phyloP scores from a whole-genome alignment of 2,797 vertebrate genomes.

The Typhlichthys subterraneus region DNA sequence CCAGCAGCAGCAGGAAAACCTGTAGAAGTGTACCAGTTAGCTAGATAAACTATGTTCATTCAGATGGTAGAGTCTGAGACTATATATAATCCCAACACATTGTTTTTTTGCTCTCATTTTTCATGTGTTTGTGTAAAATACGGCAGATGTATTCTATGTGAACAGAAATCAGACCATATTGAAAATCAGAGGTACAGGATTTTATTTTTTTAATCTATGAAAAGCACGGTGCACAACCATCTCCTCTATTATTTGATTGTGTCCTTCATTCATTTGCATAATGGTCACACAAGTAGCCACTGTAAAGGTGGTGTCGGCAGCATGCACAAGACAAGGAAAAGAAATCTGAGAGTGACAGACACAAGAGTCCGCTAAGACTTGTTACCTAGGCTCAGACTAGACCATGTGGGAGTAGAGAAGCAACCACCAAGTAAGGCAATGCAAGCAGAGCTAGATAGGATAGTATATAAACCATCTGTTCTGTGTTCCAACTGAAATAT shows the following conservation, averaged over 20 bases:
- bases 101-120: too few relatives aligned
- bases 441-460: background rate
- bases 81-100: too few relatives aligned
- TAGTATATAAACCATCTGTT: background rate
- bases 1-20: too few relatives aligned
- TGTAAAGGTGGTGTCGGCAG: slow-evolving; percentile 20
- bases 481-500: background rate
- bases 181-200: background rate
- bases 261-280: slow-evolving; percentile 43
- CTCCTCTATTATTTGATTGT: slow-evolving; percentile 50
- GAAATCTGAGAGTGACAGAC: slow-evolving; percentile 47
- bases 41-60: too few relatives aligned
- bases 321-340: slow-evolving; percentile 37
- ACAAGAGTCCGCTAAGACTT: slow-evolving; percentile 41
- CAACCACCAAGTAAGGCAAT: background rate
- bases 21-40: too few relatives aligned
- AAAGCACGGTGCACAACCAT: slow-evolving; percentile 4
- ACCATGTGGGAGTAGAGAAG: slow-evolving; percentile 17
- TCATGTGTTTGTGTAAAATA: too few relatives aligned
- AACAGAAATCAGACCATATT: slow-evolving; percentile 6
- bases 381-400: slow-evolving; percentile 45
- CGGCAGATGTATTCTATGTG: background rate
- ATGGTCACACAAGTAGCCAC: slow-evolving; percentile 16
- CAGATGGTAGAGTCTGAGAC: too few relatives aligned
- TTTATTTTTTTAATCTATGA: background rate